phyloP scores from a whole-genome alignment of 2,113 vertebrate genomes.

The Amazona vittata region DNA sequence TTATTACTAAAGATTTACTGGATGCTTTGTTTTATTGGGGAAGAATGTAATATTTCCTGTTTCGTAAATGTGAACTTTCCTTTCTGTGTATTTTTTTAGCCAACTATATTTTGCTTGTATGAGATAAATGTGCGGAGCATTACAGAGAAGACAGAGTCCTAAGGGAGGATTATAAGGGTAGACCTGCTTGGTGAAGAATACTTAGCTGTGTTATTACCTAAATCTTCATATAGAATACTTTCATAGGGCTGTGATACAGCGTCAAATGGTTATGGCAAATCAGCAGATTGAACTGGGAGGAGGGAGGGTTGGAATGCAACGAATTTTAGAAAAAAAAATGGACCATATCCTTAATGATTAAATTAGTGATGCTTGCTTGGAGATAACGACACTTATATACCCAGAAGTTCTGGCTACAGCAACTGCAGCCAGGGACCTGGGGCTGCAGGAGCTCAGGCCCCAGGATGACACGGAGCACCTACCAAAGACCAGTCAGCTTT shows the following conservation, averaged over 20 bases:
- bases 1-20: constrained; percentile 54
- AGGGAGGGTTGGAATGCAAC: background rate
- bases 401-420: background rate
- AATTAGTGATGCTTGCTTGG: background rate
- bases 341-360: background rate
- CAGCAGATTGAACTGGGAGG: background rate
- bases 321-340: background rate
- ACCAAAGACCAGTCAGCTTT: background rate
- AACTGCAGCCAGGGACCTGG: background rate
- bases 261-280: background rate
- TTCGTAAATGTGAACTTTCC: constrained; percentile 58
- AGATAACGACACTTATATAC: background rate
- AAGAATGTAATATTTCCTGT: constrained; percentile 29
- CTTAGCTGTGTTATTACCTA: background rate
- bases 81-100: constrained; percentile 34
- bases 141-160: background rate
- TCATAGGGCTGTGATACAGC: background rate
- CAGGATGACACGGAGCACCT: background rate
- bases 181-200: background rate
- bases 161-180: background rate
- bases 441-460: background rate
- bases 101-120: background rate
- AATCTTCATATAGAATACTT: background rate
- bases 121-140: constrained; percentile 16
- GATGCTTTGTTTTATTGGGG: background rate